These are phyloP conservation scores for Horisme vitalbata DNA, from an alignment of 2,888 invertebrate genomes.

Conservation along the genomic window DNA sequence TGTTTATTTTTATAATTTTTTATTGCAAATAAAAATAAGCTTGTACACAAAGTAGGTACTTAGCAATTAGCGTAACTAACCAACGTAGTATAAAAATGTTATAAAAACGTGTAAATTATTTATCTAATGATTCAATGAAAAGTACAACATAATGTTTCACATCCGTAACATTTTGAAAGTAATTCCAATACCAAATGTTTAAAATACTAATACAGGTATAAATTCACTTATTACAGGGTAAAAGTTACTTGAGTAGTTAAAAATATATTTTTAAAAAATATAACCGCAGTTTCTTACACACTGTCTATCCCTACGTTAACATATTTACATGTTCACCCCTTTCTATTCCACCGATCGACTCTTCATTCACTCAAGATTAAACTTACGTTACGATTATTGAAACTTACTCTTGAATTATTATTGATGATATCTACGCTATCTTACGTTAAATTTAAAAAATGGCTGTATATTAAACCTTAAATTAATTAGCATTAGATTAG, in stretches of 20 bases:
- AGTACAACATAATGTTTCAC: slow-evolving; percentile 62
- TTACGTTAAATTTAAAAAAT: slow-evolving; percentile 5
- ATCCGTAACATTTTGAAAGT: slow-evolving; percentile 59
- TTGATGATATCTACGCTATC: slow-evolving; percentile 10
- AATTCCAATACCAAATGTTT: slow-evolving; percentile 36
- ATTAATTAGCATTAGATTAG: slow-evolving; percentile 12
- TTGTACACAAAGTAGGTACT: slow-evolving; percentile 49
- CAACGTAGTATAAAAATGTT: slow-evolving; percentile 51
- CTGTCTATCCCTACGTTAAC: slow-evolving; percentile 57
- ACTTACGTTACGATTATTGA: slow-evolving; percentile 3
- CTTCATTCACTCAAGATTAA: slow-evolving; percentile 9
- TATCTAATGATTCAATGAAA: slow-evolving; percentile 24
- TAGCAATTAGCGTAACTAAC: slow-evolving; percentile 46
- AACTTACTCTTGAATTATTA: slow-evolving; percentile 13
- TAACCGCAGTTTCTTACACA: slow-evolving; percentile 54
- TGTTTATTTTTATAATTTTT: slow-evolving; percentile 36
- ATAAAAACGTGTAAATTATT: slow-evolving; percentile 37
- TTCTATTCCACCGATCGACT: slow-evolving; percentile 7
- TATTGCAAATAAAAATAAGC: slow-evolving; percentile 74
- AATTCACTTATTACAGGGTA: slow-evolving; percentile 31
- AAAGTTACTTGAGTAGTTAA: slow-evolving; percentile 32
- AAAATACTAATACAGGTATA: slow-evolving; percentile 20
- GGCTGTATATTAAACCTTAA: slow-evolving; percentile 7
- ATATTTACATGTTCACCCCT: slow-evolving; percentile 62
- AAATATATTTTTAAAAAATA: slow-evolving; percentile 68